A percentile compares a stretch with the other conserved stretches of the same genome.
Conservation (phyloP, 1,140 invertebrate species). For the Gonatopus flavifemur region DNA sequence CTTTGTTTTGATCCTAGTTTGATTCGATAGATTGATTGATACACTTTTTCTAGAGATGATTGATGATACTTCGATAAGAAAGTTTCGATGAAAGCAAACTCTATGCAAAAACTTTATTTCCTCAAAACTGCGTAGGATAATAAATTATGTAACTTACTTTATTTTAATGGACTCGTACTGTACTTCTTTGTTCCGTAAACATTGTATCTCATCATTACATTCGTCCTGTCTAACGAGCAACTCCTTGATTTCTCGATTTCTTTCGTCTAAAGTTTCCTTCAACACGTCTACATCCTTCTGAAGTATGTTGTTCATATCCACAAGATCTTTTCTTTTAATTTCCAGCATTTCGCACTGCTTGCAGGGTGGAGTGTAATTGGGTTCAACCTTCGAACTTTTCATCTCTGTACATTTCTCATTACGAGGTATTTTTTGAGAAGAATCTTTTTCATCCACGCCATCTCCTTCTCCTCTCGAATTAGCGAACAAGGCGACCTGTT, state of each 20-base stretch:
- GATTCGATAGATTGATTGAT: too few species aligned
- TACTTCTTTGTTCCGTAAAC: background rate
- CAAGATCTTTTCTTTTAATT: constrained; percentile 3
- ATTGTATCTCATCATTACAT: background rate
- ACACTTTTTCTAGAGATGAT: too few species aligned
- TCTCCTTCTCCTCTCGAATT: constrained; percentile 18
- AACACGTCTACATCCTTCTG: background rate
- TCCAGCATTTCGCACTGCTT: constrained; percentile 3
- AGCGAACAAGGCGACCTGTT: constrained; percentile 13
- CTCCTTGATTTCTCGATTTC: constrained; percentile 1
- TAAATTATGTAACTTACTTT: constrained; percentile 7
- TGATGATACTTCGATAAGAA: background rate
- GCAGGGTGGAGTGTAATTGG: background rate
- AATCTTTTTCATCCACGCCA: constrained; percentile 2
- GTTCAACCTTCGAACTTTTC: constrained; percentile 6
- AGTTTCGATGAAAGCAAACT: background rate
- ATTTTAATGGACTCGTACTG: constrained; percentile 7
- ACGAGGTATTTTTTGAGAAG: background rate
- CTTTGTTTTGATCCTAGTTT: too few species aligned
- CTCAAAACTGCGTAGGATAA: too few species aligned
- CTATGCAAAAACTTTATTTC: too few species aligned
- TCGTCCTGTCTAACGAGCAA: constrained; percentile 3
- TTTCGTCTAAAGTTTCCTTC: constrained; percentile 9
- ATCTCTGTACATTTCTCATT: constrained; percentile 9
- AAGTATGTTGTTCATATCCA: constrained; percentile 3